These are phyloP conservation scores for Morpho deidamia DNA, from an alignment of 2,888 invertebrate genomes.

Conservation along the genomic window DNA sequence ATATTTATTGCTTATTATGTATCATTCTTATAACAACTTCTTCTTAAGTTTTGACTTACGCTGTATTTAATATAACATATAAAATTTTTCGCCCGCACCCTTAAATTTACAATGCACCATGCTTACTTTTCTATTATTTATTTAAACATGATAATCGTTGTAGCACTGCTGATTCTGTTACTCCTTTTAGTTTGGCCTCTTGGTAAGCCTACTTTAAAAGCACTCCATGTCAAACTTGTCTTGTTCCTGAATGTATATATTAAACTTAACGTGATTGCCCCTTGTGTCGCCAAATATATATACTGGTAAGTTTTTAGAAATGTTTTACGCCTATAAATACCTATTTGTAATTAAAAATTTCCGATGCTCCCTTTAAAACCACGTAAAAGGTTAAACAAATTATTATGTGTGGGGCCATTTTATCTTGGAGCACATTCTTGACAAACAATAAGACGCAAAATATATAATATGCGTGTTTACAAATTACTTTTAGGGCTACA, in stretches of 20 bases:
- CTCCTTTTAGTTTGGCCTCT: too few species aligned
- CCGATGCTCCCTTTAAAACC: constrained; percentile 11
- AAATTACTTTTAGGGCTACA: constrained; percentile 48
- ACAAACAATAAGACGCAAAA: constrained; percentile 22
- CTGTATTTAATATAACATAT: constrained; percentile 3
- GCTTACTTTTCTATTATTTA: too few species aligned
- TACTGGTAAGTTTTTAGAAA: constrained; percentile 30
- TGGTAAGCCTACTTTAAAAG: too few species aligned
- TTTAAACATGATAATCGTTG: too few species aligned
- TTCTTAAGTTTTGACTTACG: too few species aligned
- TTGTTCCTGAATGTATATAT: neutral
- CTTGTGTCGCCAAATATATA: constrained; percentile 32
- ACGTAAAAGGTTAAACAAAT: constrained; percentile 8
- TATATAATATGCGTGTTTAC: constrained; percentile 13
- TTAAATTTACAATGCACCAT: too few species aligned
- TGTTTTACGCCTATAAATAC: constrained; percentile 17
- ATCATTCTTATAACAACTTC: too few species aligned
- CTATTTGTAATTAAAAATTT: constrained; percentile 15
- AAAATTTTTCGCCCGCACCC: neutral
- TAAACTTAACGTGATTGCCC: constrained; percentile 23
- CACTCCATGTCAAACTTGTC: neutral
- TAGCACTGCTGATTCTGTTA: too few species aligned
- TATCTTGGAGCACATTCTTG: constrained; percentile 16
- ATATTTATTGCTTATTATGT: too few species aligned
- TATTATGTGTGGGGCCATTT: constrained; percentile 27